Base-by-base conservation (phyloP, 2,888 invertebrate genomes). In the Plutella xylostella region DNA sequence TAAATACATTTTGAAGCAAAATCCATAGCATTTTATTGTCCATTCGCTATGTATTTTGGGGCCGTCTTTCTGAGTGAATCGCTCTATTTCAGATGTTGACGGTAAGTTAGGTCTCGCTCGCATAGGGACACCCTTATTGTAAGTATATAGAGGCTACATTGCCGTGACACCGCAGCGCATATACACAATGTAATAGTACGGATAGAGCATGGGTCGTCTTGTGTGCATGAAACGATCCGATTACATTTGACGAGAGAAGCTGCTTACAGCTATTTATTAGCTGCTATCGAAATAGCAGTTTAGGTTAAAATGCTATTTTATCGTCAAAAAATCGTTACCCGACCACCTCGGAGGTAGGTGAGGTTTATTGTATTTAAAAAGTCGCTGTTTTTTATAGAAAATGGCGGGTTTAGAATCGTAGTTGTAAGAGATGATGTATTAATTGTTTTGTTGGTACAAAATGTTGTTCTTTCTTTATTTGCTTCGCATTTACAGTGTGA, bases 51-150 rank as follows among this genome's bases (percentile, higher is more conserved):
- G 56, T 65, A 67, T 76, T 69, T 68, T 75, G 78, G 77, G 77
- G 71, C 70, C 72, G 73, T 69, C 72, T 69, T 69, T 67, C 72
- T 69, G 74, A 74, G 63, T 64, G 65, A 66, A 67, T 65, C 74
- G 70, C 74, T 82, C 79, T 80, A 76, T 83, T 82, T 78, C 82
- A 82, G 83, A 83, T 82, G 80, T 78, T 83, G 73, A 82, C 83
- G 82, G 83, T 83, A 82, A 82, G 83, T 82, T 76, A 78, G 79
- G 72, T 75, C 69, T 65, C 68, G 65, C 63, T 61, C 66, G 63
- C 64, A 61, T 72, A 71, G 72, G 69, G 62, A 58, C 57, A 56
- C 56, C 51, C 35, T 30, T 37, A 53, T 66, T 62, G 72, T 71
- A 65, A 71, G 71, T 70, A 69, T 60, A 50, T 35, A 57, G 47